Evolutionary conservation across 1,140 invertebrate species (phyloP).

Genomic region (Heliconius nattereri): DNA sequence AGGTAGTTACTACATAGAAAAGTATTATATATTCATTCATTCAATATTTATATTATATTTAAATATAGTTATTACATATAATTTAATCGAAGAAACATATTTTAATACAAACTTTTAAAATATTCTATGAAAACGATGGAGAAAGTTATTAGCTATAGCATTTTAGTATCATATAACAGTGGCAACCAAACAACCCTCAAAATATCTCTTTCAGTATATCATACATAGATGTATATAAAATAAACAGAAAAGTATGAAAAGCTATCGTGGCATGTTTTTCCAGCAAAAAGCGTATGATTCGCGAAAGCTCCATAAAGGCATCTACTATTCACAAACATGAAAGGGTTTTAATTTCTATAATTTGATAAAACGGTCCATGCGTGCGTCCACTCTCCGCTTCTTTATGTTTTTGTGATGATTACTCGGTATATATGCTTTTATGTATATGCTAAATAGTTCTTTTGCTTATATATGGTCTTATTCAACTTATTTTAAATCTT

Average conservation of each 20-base stretch:
- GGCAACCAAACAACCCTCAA: neutral
- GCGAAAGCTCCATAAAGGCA: conserved; percentile 31
- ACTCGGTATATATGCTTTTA: neutral
- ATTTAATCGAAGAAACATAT: no score
- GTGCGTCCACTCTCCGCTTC: conserved; percentile 23
- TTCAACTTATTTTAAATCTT: no score
- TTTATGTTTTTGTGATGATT: conserved; percentile 28
- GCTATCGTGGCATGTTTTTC: conserved; percentile 30
- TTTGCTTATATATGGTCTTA: neutral
- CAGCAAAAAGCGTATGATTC: conserved; percentile 29
- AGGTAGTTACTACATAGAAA: no score
- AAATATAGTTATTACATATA: no score
- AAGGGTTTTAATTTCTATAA: conserved; percentile 40
- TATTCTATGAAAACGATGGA: no score
- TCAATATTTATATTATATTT: no score
- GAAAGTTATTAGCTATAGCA: neutral
- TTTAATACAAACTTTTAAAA: no score
- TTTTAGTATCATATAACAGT: neutral
- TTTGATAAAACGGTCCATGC: conserved; percentile 35
- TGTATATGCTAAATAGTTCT: neutral
- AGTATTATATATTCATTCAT: no score
- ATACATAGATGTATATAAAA: neutral
- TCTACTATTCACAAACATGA: conserved; percentile 32
- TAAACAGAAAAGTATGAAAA: conserved; percentile 18
- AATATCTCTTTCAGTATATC: neutral